A percentile compares a stretch with the other conserved stretches of the same genome.
Conservation (phyloP, 2,113 vertebrate species). For the Stigmatopora nigra region DNA sequence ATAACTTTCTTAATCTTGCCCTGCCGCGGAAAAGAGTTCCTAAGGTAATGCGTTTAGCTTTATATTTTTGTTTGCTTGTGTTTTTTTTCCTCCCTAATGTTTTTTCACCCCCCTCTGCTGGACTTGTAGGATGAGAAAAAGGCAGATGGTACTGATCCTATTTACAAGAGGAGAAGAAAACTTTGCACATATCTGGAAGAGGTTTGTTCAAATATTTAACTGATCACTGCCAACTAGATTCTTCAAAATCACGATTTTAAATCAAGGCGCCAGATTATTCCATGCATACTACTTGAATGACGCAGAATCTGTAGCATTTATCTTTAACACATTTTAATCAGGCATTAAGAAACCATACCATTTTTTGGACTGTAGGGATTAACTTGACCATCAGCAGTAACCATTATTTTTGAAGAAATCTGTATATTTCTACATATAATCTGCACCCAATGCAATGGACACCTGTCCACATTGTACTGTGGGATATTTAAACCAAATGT, state of each 20-base stretch:
- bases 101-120: slow-evolving; percentile 7
- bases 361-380: too few species aligned
- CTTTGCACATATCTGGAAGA: slow-evolving; percentile 75
- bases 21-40: slow-evolving; percentile 87
- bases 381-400: too few species aligned
- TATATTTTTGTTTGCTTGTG: neutral
- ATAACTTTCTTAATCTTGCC: slow-evolving; percentile 78
- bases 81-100: neutral
- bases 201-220: slow-evolving; percentile 66
- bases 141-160: slow-evolving; percentile 72
- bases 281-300: too few species aligned
- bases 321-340: too few species aligned
- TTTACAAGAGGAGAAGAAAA: slow-evolving; percentile 83
- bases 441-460: too few species aligned
- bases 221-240: neutral
- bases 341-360: too few species aligned
- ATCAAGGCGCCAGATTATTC: too few species aligned
- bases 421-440: too few species aligned
- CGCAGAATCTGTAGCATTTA: too few species aligned
- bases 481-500: too few species aligned
- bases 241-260: neutral
- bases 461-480: too few species aligned
- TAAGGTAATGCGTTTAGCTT: slow-evolving; percentile 70
- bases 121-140: slow-evolving; percentile 77
- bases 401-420: too few species aligned